Conservation (phyloP, 2,888 invertebrate species). For the Limnephilus lunatus region DNA sequence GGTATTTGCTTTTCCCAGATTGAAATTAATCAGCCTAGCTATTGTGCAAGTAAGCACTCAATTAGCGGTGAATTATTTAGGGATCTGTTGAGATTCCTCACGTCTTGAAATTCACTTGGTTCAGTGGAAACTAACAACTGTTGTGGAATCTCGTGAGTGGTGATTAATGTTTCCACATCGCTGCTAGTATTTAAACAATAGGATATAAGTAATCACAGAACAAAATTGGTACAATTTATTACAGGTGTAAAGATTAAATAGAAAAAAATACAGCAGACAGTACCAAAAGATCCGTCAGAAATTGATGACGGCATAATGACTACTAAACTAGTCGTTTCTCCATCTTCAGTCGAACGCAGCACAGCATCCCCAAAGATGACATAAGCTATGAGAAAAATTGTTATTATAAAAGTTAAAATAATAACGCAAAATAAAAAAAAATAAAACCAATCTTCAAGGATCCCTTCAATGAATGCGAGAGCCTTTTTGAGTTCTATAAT, state of each 20-base stretch:
- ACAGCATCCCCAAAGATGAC: too few species aligned
- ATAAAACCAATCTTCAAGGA: too few species aligned
- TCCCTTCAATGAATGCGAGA: too few species aligned
- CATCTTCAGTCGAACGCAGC: neutral
- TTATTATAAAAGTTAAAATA: too few species aligned
- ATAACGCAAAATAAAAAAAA: too few species aligned
- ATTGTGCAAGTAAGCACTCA: conserved; percentile 45
- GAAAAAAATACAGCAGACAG: neutral
- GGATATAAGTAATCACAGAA: neutral
- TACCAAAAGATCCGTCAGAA: neutral
- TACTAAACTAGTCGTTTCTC: neutral
- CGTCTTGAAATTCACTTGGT: conserved; percentile 6
- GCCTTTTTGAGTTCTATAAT: too few species aligned
- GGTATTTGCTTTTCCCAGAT: conserved; percentile 32
- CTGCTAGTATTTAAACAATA: neutral
- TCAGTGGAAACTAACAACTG: conserved; percentile 25
- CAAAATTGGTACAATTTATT: neutral
- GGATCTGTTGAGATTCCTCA: conserved; percentile 33
- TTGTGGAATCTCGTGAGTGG: conserved; percentile 4
- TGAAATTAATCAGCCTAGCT: conserved; percentile 29
- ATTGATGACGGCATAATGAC: neutral
- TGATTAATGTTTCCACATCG: conserved; percentile 9
- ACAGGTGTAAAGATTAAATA: neutral
- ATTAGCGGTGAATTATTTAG: conserved; percentile 48
- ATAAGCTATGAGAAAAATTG: too few species aligned